Percentiles rank a stretch among this genome's conserved stretches.
These are phyloP conservation scores for Brienomyrus brachyistius DNA, from an alignment of 2,113 vertebrate species.

Conservation along the genomic window DNA sequence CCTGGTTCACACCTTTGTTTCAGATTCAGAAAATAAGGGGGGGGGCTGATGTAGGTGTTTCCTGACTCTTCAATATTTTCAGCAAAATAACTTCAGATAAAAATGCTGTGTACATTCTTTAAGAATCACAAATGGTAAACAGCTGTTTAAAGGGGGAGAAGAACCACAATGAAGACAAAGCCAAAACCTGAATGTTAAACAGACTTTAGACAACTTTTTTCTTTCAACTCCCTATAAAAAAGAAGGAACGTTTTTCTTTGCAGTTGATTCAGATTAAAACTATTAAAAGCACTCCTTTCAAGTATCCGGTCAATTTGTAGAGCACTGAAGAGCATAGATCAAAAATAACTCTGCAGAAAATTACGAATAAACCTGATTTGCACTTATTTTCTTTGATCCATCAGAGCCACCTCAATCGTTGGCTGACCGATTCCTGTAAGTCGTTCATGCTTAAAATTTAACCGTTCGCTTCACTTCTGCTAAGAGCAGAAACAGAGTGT, in stretches of 20 bases:
- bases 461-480: background rate
- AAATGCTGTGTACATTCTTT: background rate
- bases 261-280: background rate
- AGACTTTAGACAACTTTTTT: background rate
- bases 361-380: background rate
- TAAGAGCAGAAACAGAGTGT: background rate
- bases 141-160: background rate
- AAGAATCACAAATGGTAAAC: background rate
- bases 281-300: background rate
- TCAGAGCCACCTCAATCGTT: background rate
- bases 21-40: background rate
- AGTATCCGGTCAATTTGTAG: background rate
- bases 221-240: background rate
- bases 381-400: background rate
- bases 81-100: background rate
- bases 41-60: background rate
- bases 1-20: background rate
- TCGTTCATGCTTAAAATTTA: background rate
- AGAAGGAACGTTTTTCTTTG: background rate
- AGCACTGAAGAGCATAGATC: background rate
- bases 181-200: background rate
- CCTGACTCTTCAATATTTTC: background rate
- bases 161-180: background rate
- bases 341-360: background rate
- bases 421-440: background rate